Base-by-base conservation (phyloP, 2,797 vertebrate genomes). In the Dendrocincla tyrannina region DNA sequence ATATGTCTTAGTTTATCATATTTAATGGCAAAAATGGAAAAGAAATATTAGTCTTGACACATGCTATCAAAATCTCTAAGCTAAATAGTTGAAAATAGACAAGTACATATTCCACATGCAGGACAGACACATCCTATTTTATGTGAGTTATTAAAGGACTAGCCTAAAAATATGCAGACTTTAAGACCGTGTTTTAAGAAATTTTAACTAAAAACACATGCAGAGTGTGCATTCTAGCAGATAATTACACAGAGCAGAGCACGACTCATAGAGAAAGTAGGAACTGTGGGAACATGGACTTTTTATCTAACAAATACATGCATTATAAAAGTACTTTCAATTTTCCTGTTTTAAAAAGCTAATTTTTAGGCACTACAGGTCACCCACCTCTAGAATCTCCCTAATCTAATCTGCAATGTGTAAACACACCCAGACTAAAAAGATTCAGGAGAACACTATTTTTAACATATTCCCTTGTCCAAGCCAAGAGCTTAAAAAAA, bases 131-230 rank as follows among this genome's bases (percentile, higher is more conserved):
- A 56, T 74, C 75, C 41, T 77, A 89, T 78, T 81, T 92, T 87
- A 94, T 72, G 58, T 68, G 84, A 56, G 32, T 89, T 89, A 91
- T 95, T 93, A 92, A 93, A 79, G 80, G 74, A 60, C 81, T 80
- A 74, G 42, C 64, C 68, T 91, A 91, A 94, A 96, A 96, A 91
- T 91, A 95, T 88, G 95, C 92, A 96, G 95, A 82, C 96, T 96
- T 87, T 81, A 95, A 88, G 92, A 72, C 68, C 14, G 0, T 75
- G 91, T 95, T 96, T 95, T 94, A 95, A 95, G 88, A 95, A 96
- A 96, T 95, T 80, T 95, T 96, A 94, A 96, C 72, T 75, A 62
- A 96, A 96, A 95, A 28, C 95, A 97, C 58, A 92, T 94, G 94
- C 75, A 85, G 87, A 49, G 66, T 24, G 83, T 25, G 14, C 84